Percentiles rank a stretch among this genome's conserved stretches.
phyloP scores from a whole-genome alignment of 1,140 invertebrate genomes.

The Zaprionus davidi region DNA sequence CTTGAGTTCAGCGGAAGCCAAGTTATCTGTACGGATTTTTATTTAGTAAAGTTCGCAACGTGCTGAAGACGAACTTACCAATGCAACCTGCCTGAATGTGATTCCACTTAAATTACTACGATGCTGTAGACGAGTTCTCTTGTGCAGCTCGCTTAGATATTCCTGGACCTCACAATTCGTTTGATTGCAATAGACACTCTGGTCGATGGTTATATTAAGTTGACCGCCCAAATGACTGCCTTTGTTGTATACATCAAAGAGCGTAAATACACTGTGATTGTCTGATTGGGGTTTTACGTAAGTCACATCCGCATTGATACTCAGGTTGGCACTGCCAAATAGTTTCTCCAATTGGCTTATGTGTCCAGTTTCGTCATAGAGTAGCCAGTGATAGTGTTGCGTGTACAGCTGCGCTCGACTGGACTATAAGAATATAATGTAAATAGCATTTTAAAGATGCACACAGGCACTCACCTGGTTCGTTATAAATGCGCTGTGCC shows the following conservation, averaged over 20 bases:
- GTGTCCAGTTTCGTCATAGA: slow-evolving; percentile 61
- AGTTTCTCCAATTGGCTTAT: slow-evolving; percentile 36
- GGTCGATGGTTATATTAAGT: slow-evolving; percentile 74
- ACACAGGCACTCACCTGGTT: slow-evolving; percentile 46
- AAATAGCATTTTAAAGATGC: not conserved
- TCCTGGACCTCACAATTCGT: slow-evolving; percentile 40
- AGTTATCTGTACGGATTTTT: slow-evolving; percentile 46
- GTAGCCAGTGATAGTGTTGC: slow-evolving; percentile 63
- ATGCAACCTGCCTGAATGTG: slow-evolving; percentile 62
- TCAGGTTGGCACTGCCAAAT: slow-evolving; percentile 61
- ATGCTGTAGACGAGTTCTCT: slow-evolving; percentile 55
- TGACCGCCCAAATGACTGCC: slow-evolving; percentile 70
- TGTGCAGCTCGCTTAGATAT: slow-evolving; percentile 64
- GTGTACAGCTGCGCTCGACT: slow-evolving; percentile 57
- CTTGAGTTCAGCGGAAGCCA: slow-evolving; percentile 41
- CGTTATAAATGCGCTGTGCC: slow-evolving; percentile 40
- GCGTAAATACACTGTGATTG: slow-evolving; percentile 23
- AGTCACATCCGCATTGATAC: slow-evolving; percentile 69
- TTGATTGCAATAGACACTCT: slow-evolving; percentile 54
- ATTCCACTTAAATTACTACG: slow-evolving; percentile 60
- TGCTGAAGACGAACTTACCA: slow-evolving; percentile 43
- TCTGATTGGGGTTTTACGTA: slow-evolving; percentile 25
- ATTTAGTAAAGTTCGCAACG: not conserved
- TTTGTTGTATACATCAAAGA: slow-evolving; percentile 77
- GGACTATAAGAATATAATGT: slow-evolving; percentile 31